Evolutionary conservation across 1,140 invertebrate species (phyloP).

Genomic region (Euschistus heros): DNA sequence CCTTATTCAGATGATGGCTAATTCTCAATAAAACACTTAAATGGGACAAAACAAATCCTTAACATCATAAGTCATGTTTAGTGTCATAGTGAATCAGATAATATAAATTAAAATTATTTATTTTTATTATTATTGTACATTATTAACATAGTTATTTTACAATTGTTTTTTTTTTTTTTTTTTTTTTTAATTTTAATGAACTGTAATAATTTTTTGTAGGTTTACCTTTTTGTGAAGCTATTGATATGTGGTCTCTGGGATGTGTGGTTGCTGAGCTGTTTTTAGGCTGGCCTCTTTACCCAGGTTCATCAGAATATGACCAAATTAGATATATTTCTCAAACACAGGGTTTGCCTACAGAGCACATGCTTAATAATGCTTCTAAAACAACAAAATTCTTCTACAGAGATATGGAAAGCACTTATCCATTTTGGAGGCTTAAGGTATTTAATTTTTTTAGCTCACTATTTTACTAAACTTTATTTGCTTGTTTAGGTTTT

Average conservation of each 20-base stretch:
- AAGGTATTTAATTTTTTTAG: constrained; percentile 44
- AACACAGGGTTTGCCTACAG: constrained; percentile 64
- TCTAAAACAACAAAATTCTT: constrained; percentile 99
- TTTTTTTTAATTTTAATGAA: background rate
- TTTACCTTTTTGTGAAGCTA: constrained; percentile 97
- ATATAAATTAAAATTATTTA: too few relatives aligned
- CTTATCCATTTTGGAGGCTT: constrained; percentile 94
- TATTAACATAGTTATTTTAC: background rate
- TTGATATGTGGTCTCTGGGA: constrained; percentile 99
- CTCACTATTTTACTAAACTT: too few relatives aligned
- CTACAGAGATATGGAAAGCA: constrained; percentile 90
- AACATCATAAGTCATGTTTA: too few relatives aligned
- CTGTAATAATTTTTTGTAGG: constrained; percentile 34
- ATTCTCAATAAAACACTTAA: too few relatives aligned
- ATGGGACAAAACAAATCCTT: too few relatives aligned
- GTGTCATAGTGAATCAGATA: too few relatives aligned
- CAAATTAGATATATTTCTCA: constrained; percentile 84
- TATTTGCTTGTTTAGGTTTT: too few relatives aligned
- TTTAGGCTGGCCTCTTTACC: constrained; percentile 98
- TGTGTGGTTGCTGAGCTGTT: constrained; percentile 99
- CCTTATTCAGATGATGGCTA: too few relatives aligned
- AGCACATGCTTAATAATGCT: constrained; percentile 97
- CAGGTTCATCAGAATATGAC: constrained; percentile 98
- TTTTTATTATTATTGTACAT: too few relatives aligned
- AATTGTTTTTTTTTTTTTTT: background rate